Percentiles rank a stretch among this genome's conserved stretches.
Evolutionary conservation across 2,888 invertebrate genomes (phyloP).

Genomic region (Eledona agricola): DNA sequence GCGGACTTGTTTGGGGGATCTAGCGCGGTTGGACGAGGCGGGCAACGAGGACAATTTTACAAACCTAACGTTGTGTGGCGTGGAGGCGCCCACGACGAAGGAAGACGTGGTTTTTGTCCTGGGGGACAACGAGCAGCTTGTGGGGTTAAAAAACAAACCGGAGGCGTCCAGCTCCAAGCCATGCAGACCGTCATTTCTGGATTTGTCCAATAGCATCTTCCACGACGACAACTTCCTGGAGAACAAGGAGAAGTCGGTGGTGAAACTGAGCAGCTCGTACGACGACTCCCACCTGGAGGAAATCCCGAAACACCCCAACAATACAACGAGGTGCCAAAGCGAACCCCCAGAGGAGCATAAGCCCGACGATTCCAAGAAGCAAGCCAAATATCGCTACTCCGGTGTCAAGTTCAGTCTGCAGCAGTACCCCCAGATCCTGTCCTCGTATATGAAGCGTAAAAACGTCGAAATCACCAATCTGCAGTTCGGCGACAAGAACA

Average conservation of each 20-base stretch:
- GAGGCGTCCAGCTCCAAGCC: conserved; percentile 11
- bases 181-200: conserved; percentile 31
- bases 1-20: conserved; percentile 35
- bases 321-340: conserved; percentile 55
- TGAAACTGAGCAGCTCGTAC: conserved; percentile 51
- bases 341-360: conserved; percentile 53
- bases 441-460: conserved; percentile 79
- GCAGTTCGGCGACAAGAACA: conserved; percentile 67
- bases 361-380: conserved; percentile 36
- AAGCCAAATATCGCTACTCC: conserved; percentile 68
- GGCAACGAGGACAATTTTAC: conserved; percentile 32
- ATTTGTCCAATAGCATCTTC: conserved; percentile 13
- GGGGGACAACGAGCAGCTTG: conserved; percentile 75
- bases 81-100: conserved; percentile 40
- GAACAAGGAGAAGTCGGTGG: conserved; percentile 27
- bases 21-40: conserved; percentile 16
- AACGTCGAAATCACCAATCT: conserved; percentile 72
- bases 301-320: too few relatives aligned
- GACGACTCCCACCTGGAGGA: too few relatives aligned
- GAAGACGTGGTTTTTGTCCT: conserved; percentile 73
- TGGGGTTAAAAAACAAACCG: conserved; percentile 62
- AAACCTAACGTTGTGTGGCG: too few relatives aligned
- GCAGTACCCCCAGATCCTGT: conserved; percentile 77
- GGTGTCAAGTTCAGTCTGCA: conserved; percentile 79
- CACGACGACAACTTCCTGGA: conserved; percentile 39